A percentile compares a stretch with the other conserved stretches of the same genome.
Conservation (phyloP, 2,113 vertebrate species). For the Nannospalax galili region DNA sequence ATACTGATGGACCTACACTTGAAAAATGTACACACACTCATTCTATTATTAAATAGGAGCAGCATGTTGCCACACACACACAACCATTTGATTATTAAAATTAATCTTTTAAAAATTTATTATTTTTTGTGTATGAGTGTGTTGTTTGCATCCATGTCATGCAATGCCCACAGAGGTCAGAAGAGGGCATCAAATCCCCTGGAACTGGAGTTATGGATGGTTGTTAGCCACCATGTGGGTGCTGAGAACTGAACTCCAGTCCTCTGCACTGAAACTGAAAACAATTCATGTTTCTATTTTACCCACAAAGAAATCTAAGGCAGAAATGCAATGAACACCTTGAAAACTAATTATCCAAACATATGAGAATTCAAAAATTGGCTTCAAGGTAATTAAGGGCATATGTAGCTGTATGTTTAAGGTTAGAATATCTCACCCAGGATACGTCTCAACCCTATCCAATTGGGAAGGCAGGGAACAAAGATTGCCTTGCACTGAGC, state of each 20-base stretch:
- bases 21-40: not conserved
- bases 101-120: not conserved
- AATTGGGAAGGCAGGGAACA: not conserved
- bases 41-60: too few species aligned
- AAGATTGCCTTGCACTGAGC: not conserved
- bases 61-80: not conserved
- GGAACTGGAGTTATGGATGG: too few species aligned
- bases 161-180: too few species aligned
- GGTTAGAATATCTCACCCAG: not conserved
- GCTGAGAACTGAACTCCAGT: too few species aligned
- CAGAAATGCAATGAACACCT: not conserved
- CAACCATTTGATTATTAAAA: not conserved
- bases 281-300: conserved; percentile 38
- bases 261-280: not conserved
- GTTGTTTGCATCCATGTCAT: too few species aligned
- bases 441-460: not conserved
- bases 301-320: not conserved
- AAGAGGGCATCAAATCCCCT: too few species aligned
- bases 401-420: not conserved
- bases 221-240: too few species aligned
- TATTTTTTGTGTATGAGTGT: too few species aligned
- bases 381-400: not conserved
- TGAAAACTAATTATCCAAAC: conserved; percentile 22
- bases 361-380: conserved; percentile 26
- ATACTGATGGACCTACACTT: not conserved